Percentiles rank a stretch among this genome's conserved stretches.
These are phyloP conservation scores for Oreochromis niloticus DNA, from an alignment of 2,113 vertebrate species.

Conservation along the genomic window DNA sequence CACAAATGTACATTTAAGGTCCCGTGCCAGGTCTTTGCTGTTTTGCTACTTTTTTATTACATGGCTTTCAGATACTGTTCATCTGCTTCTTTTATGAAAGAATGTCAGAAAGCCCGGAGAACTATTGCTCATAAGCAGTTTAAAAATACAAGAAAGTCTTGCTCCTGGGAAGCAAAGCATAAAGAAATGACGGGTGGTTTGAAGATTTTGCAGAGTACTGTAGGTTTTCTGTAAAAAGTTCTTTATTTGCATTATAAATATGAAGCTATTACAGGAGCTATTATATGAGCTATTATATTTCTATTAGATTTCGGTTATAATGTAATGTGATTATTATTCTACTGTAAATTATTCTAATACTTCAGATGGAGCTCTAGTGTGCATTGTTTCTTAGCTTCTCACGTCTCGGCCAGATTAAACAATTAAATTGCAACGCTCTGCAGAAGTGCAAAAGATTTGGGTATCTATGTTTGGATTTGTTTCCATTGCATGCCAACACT, in stretches of 20 bases:
- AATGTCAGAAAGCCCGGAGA: neutral
- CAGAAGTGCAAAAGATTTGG: neutral
- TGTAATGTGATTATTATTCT: neutral
- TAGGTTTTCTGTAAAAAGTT: neutral
- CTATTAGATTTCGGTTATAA: neutral
- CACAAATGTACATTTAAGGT: neutral
- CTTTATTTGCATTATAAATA: neutral
- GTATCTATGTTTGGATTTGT: neutral
- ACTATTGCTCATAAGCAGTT: neutral
- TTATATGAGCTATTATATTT: neutral
- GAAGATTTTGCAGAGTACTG: neutral
- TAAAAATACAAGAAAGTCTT: neutral
- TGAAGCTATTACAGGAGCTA: neutral
- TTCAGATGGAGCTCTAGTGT: neutral
- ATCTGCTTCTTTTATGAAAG: neutral
- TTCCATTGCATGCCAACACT: neutral
- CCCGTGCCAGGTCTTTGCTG: neutral
- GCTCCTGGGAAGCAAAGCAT: neutral
- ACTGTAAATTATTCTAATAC: neutral
- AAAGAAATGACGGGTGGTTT: neutral
- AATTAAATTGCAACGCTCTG: neutral
- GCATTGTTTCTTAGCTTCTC: neutral
- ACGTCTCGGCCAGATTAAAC: neutral
- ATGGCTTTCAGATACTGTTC: neutral
- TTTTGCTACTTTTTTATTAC: neutral